Evolutionary conservation across 92 coral and sea anemone genomes (phyloP).

Genomic region (Heteractis magnifica): DNA sequence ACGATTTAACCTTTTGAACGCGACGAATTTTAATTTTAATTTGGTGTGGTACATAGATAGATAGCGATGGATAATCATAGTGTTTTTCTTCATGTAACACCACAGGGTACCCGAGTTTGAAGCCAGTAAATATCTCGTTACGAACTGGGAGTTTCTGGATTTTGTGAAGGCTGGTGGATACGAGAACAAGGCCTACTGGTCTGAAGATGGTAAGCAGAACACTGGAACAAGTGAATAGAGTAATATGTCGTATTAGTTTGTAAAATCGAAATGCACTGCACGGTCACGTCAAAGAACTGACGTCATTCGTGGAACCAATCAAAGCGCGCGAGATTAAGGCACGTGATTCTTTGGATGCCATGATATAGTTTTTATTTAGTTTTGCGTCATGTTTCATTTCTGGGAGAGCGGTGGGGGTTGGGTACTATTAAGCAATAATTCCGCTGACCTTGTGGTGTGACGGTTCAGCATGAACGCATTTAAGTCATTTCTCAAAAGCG

Average conservation of each 20-base stretch:
- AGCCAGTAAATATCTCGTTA: constrained; percentile 57
- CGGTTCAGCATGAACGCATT: not conserved
- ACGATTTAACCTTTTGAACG: too few species aligned
- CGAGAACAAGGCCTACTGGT: constrained; percentile 48
- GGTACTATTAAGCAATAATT: not conserved
- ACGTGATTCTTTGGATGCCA: too few species aligned
- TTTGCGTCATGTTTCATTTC: not conserved
- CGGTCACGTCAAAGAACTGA: too few species aligned
- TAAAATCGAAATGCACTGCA: too few species aligned
- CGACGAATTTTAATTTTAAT: too few species aligned
- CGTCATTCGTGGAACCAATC: too few species aligned
- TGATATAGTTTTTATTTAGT: too few species aligned
- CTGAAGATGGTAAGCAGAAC: constrained; percentile 45
- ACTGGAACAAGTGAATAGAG: too few species aligned
- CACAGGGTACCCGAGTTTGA: constrained; percentile 61
- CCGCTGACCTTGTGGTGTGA: not conserved
- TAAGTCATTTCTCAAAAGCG: too few species aligned
- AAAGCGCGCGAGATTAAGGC: too few species aligned
- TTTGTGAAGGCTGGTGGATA: constrained; percentile 62
- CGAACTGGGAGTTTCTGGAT: constrained; percentile 59
- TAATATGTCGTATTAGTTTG: too few species aligned
- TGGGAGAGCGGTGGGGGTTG: not conserved
- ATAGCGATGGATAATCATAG: not conserved
- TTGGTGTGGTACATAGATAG: too few species aligned
- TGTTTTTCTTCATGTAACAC: not conserved